Percentiles rank a stretch among this genome's conserved stretches.
These are phyloP conservation scores for Synaphobranchus kaupii DNA, from an alignment of 2,797 vertebrate species.

Conservation along the genomic window DNA sequence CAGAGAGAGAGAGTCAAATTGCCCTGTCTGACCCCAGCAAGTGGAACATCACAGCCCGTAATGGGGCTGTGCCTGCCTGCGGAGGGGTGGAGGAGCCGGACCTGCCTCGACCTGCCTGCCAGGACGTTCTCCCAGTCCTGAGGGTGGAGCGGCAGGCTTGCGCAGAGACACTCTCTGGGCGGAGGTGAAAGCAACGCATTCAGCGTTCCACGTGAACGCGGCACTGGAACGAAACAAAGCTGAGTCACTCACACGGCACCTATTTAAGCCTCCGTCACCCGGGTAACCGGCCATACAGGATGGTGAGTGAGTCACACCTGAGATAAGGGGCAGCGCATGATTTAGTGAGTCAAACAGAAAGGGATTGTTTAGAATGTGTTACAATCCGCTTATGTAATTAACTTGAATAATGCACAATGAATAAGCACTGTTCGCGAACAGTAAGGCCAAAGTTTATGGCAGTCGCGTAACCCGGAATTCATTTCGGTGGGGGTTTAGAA, in stretches of 20 bases:
- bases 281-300: background rate
- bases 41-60: conserved; percentile 21
- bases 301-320: background rate
- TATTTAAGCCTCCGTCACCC: background rate
- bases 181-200: background rate
- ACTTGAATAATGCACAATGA: background rate
- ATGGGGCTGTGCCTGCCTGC: background rate
- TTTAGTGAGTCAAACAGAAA: background rate
- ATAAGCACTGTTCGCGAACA: background rate
- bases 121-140: background rate
- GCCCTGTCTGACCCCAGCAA: conserved; percentile 43
- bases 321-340: background rate
- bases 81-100: too few relatives aligned
- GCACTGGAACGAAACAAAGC: background rate
- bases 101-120: background rate
- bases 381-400: background rate
- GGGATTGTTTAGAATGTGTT: background rate
- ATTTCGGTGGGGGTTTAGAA: background rate
- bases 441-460: background rate
- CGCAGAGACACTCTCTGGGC: background rate
- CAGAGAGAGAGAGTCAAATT: conserved; percentile 42
- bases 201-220: background rate
- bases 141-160: background rate
- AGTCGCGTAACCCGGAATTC: background rate
- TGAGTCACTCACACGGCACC: background rate